Base-by-base conservation (phyloP, 2,888 invertebrate genomes). In the Leucoma salicis region DNA sequence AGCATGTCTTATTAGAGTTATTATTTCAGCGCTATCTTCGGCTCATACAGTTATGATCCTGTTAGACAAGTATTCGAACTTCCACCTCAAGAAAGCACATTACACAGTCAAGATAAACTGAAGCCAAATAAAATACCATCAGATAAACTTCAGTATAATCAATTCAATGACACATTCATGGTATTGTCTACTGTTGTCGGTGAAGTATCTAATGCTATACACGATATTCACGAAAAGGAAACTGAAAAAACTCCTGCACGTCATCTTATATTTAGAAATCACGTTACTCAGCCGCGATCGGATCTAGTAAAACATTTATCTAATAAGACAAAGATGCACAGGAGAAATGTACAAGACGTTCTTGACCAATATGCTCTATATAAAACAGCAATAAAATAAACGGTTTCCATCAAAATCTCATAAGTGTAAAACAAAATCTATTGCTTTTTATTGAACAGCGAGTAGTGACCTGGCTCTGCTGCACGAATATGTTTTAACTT, bases 1-100 rank as follows among this genome's bases (percentile, higher is more conserved):
- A n/a, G n/a, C n/a, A n/a, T n/a, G n/a, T n/a, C n/a, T n/a, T n/a
- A n/a, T n/a, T n/a, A n/a, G n/a, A 21, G 5, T 21, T 21, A 36
- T 28, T 13, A 13, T 29, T 29, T 29, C 13, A 29, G 29, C 7
- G 13, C 13, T 4, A 29, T 29, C 31, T 31, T 29, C 12, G 27
- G 18, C 1, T 37, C 13, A 14, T 5, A 32, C 6, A 29, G 13
- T 8, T 29, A 29, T 11, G 29, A 29, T 29, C 29, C 29, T 13
- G 3, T 14, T 14, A 3, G 13, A 10, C 33, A 10, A 25, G 31
- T 39, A 36, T 34, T 39, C 35, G 29, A 29, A 13, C 27, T n/a
- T 4, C n/a, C 27, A 2, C 27, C 7, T n/a, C 2, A n/a, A 10
- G n/a, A 27, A 6, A 27, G 21, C 8, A 18, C 18, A 18, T 5